Percentiles rank a stretch among this genome's conserved stretches.
Conservation (phyloP, 2,797 vertebrate genomes). For the Calcarius lapponicus region DNA sequence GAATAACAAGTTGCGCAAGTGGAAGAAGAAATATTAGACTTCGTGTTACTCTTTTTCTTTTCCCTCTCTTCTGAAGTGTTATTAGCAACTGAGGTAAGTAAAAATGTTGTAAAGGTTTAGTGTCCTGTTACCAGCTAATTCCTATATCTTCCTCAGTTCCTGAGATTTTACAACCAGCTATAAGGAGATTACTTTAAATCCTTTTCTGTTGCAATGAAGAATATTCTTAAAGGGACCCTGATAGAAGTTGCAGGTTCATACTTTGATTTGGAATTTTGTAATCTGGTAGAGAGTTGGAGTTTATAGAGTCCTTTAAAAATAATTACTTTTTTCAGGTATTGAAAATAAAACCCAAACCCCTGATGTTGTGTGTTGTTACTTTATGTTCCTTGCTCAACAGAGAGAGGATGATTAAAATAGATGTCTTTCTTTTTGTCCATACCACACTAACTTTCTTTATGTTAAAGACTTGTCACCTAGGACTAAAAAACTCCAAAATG, state of each 20-base stretch:
- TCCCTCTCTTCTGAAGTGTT: background rate
- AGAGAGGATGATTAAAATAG: background rate
- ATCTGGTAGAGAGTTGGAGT: background rate
- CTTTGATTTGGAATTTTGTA: background rate
- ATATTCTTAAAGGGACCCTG: background rate
- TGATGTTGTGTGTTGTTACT: background rate
- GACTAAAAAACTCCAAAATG: background rate
- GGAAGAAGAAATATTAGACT: constrained; percentile 11
- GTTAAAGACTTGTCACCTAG: background rate
- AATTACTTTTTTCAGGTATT: background rate
- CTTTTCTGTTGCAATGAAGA: background rate
- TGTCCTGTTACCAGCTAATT: background rate
- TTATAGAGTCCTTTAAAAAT: background rate
- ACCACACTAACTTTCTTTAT: background rate
- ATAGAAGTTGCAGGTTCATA: background rate
- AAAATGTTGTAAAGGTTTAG: background rate
- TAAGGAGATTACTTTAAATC: constrained; percentile 18
- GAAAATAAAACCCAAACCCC: fast-evolving
- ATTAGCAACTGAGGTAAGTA: background rate
- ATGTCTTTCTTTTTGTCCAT: background rate
- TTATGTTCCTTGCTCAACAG: background rate
- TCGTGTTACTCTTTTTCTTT: background rate
- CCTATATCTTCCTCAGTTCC: background rate
- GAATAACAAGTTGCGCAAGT: background rate
- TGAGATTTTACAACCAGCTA: background rate